phyloP scores from a whole-genome alignment of 2,888 invertebrate genomes.

The Chaetogeoica ovagalla region DNA sequence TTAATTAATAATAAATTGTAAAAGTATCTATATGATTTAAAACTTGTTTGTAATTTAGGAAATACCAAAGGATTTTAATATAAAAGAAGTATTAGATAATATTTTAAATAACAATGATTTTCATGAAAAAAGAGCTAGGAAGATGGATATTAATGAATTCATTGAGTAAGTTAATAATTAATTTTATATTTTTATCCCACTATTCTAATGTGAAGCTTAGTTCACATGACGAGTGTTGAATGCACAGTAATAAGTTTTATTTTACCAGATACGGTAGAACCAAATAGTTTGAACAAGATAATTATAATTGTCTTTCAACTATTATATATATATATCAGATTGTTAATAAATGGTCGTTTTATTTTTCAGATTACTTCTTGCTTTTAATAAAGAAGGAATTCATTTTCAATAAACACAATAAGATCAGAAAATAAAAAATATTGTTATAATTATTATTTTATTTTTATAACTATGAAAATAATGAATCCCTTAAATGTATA shows the following conservation, averaged over 20 bases:
- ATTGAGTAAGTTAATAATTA: constrained; percentile 65
- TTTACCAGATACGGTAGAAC: too few species aligned
- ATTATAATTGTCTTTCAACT: too few species aligned
- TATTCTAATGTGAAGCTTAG: too few species aligned
- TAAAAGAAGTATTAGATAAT: constrained; percentile 77
- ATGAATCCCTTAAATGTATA: too few species aligned
- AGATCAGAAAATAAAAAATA: too few species aligned
- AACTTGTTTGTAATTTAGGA: constrained; percentile 62
- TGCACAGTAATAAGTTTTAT: too few species aligned
- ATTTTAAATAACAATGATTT: constrained; percentile 72
- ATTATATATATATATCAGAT: too few species aligned
- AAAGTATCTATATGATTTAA: background rate
- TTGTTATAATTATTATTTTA: background rate
- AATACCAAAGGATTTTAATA: constrained; percentile 76
- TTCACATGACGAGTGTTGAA: too few species aligned
- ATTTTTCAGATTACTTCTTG: constrained; percentile 70
- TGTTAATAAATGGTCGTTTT: constrained; percentile 49
- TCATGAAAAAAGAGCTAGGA: constrained; percentile 80
- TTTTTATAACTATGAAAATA: too few species aligned
- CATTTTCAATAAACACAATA: constrained; percentile 73
- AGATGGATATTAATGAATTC: constrained; percentile 97
- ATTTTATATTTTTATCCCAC: too few species aligned
- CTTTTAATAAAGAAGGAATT: constrained; percentile 89
- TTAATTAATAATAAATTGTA: too few species aligned
- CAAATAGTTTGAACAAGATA: too few species aligned